Conservation (phyloP, 2,113 vertebrate species). For the Tichodroma muraria region DNA sequence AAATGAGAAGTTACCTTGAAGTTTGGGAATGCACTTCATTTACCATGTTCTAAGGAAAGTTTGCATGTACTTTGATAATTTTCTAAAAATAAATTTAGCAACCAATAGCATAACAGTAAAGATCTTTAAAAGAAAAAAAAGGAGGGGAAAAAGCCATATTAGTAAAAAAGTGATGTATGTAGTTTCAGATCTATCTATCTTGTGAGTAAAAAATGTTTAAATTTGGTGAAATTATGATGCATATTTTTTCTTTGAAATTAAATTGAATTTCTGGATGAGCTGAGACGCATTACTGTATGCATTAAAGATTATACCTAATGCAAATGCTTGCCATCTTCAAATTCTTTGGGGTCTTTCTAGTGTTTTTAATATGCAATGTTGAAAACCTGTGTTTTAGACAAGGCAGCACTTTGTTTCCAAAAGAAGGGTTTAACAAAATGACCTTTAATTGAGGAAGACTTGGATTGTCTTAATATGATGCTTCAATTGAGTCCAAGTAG, state of each 20-base stretch:
- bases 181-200: slow-evolving; percentile 56
- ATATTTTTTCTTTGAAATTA: slow-evolving; percentile 25
- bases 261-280: slow-evolving; percentile 26
- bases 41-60: slow-evolving; percentile 22
- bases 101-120: slow-evolving; percentile 55
- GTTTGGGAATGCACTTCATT: slow-evolving; percentile 17
- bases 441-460: slow-evolving; percentile 30
- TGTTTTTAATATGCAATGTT: slow-evolving; percentile 36
- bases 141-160: slow-evolving; percentile 75
- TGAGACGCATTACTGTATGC: too few relatives aligned
- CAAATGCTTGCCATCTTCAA: slow-evolving; percentile 58
- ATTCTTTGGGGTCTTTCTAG: slow-evolving; percentile 36
- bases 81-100: slow-evolving; percentile 60
- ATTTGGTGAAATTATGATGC: slow-evolving; percentile 38
- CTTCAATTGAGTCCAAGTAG: slow-evolving; percentile 27
- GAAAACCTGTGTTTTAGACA: slow-evolving; percentile 43
- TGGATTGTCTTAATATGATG: not conserved
- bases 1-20: not conserved
- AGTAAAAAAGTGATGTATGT: slow-evolving; percentile 65
- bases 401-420: slow-evolving; percentile 63
- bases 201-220: slow-evolving; percentile 47
- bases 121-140: slow-evolving; percentile 29
- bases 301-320: slow-evolving; percentile 57
- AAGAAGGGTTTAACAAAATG: slow-evolving; percentile 56
- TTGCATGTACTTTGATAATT: slow-evolving; percentile 55